phyloP scores from a whole-genome alignment of 1,140 invertebrate species.

The Drosophila auraria region DNA sequence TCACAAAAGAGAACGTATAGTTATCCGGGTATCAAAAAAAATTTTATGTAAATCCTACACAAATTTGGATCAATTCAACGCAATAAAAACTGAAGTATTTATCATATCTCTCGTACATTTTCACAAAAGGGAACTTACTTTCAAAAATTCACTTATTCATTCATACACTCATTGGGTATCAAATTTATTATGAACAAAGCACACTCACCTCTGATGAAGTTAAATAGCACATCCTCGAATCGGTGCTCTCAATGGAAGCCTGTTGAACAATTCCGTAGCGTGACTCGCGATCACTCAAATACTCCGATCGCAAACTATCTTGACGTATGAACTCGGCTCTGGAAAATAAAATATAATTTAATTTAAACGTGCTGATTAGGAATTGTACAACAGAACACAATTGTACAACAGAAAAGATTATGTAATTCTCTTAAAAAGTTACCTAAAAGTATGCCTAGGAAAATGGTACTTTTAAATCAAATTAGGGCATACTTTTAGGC shows the following conservation, averaged over 20 bases:
- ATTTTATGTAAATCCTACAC: too few relatives aligned
- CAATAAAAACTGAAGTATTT: too few relatives aligned
- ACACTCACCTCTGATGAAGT: constrained; percentile 97
- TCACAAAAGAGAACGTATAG: neutral
- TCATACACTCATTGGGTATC: constrained; percentile 2
- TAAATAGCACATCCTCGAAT: constrained; percentile 96
- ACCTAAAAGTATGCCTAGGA: neutral
- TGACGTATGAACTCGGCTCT: constrained; percentile 95
- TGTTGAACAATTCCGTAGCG: constrained; percentile 96
- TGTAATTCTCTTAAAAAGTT: neutral
- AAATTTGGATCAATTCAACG: too few relatives aligned
- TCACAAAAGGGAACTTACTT: neutral
- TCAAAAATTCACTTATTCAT: neutral
- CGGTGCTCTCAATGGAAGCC: constrained; percentile 96
- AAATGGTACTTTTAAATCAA: too few relatives aligned
- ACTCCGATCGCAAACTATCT: constrained; percentile 94
- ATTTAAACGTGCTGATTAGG: too few relatives aligned
- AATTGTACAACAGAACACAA: too few relatives aligned
- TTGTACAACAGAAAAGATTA: neutral
- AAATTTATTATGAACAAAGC: neutral
- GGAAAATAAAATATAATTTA: constrained; percentile 69
- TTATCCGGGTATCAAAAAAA: too few relatives aligned
- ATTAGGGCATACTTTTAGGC: neutral
- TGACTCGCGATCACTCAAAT: constrained; percentile 94
- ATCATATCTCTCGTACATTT: neutral